Evolutionary conservation across 2,888 invertebrate species (phyloP).

Genomic region (Sabatieria punctata): DNA sequence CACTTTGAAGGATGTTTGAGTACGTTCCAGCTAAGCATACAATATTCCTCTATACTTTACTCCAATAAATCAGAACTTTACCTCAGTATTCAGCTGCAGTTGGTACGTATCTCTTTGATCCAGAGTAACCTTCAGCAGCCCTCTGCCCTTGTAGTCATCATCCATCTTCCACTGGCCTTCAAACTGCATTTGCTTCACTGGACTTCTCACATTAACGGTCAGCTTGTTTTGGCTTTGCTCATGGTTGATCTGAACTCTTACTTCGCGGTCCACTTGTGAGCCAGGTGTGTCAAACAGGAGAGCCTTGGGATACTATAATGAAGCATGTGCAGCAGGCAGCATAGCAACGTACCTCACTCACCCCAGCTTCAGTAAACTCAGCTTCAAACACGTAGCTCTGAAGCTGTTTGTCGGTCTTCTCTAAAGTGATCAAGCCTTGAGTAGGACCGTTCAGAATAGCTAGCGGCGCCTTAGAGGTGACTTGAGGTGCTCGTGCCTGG

Average conservation of each 20-base stretch:
- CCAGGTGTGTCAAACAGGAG: constrained; percentile 61
- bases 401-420: constrained; percentile 57
- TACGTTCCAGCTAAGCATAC: too few species aligned
- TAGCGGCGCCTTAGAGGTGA: constrained; percentile 52
- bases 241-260: constrained; percentile 38
- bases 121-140: not conserved
- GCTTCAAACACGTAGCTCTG: constrained; percentile 45
- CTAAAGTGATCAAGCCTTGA: too few species aligned
- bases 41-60: too few species aligned
- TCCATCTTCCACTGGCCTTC: not conserved
- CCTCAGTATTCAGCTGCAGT: not conserved
- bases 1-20: too few species aligned
- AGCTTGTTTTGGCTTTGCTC: constrained; percentile 15
- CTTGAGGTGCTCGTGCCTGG: constrained; percentile 47
- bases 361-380: constrained; percentile 19
- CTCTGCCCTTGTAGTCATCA: not conserved
- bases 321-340: too few species aligned
- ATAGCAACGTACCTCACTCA: too few species aligned
- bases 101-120: not conserved
- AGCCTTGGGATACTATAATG: not conserved
- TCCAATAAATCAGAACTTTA: too few species aligned
- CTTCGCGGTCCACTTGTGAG: constrained; percentile 49
- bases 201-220: not conserved
- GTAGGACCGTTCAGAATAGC: too few species aligned
- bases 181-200: not conserved